Evolutionary conservation across 2,888 invertebrate species (phyloP).

Genomic region (Hypomecis atomaria): DNA sequence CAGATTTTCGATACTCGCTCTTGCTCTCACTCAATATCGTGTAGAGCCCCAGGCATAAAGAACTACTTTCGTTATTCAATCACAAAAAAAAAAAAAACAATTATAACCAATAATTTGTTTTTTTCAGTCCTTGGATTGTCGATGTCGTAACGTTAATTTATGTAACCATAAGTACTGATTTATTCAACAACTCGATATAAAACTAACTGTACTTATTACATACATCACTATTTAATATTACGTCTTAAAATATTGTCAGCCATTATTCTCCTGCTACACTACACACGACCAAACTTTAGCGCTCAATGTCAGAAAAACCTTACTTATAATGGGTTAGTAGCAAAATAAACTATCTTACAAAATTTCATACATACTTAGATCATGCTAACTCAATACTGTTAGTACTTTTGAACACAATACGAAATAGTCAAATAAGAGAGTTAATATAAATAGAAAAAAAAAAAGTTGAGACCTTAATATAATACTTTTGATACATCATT

Average conservation of each 20-base stretch:
- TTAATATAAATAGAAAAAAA: neutral
- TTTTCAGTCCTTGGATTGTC: too few species aligned
- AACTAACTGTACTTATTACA: conserved; percentile 34
- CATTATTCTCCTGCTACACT: conserved; percentile 80
- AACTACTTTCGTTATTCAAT: too few species aligned
- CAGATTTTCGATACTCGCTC: too few species aligned
- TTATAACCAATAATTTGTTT: too few species aligned
- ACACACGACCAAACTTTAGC: conserved; percentile 44
- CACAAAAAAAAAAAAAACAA: too few species aligned
- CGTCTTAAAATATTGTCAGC: conserved; percentile 68
- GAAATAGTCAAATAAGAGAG: neutral
- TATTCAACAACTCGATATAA: conserved; percentile 29
- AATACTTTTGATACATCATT: conserved; percentile 16
- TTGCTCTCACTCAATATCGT: too few species aligned
- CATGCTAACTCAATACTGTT: too few species aligned
- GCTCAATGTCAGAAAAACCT: conserved; percentile 20
- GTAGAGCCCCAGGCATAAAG: too few species aligned
- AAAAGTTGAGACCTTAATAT: conserved; percentile 10
- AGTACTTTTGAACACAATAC: too few species aligned
- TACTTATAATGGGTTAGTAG: neutral
- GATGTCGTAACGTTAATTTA: neutral
- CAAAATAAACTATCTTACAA: neutral
- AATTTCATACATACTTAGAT: neutral
- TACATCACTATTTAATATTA: conserved; percentile 33
- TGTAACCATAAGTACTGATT: conserved; percentile 21